Conservation (phyloP, 2,797 vertebrate species). For the Rhynchotus rufescens region DNA sequence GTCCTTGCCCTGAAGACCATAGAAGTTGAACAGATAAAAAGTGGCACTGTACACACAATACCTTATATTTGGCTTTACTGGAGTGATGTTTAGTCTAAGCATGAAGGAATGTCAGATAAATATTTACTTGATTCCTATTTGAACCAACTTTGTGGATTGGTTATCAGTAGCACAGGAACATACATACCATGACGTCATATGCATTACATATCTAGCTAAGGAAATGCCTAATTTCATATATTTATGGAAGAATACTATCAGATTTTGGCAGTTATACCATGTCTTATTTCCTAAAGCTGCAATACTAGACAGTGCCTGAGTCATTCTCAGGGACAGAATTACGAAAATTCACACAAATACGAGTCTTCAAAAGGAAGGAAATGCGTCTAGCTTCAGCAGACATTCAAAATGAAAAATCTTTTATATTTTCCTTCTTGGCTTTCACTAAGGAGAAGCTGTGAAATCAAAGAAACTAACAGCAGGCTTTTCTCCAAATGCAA, state of each 20-base stretch:
- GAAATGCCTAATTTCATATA: conserved; percentile 1
- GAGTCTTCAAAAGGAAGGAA: conserved; percentile 47
- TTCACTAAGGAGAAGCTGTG: conserved; percentile 9
- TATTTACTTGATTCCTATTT: conserved; percentile 17
- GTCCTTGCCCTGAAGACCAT: background rate
- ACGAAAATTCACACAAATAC: conserved; percentile 18
- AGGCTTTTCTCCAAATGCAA: background rate
- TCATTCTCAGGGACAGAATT: conserved; percentile 1
- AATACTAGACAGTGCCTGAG: background rate
- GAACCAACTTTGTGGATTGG: background rate
- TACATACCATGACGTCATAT: background rate
- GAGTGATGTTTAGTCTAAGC: background rate
- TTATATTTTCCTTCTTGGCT: conserved; percentile 13
- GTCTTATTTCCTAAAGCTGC: conserved; percentile 41
- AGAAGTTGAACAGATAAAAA: background rate
- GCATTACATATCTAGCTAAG: background rate
- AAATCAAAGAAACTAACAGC: background rate
- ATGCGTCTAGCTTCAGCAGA: background rate
- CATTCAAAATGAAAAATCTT: conserved; percentile 32
- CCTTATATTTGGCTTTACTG: background rate
- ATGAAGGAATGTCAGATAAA: background rate
- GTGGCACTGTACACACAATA: background rate
- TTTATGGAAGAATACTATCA: conserved; percentile 13
- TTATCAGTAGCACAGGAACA: background rate
- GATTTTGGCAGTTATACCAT: conserved; percentile 10